phyloP scores from a whole-genome alignment of 2,797 vertebrate species.

The Sebastes goodei region DNA sequence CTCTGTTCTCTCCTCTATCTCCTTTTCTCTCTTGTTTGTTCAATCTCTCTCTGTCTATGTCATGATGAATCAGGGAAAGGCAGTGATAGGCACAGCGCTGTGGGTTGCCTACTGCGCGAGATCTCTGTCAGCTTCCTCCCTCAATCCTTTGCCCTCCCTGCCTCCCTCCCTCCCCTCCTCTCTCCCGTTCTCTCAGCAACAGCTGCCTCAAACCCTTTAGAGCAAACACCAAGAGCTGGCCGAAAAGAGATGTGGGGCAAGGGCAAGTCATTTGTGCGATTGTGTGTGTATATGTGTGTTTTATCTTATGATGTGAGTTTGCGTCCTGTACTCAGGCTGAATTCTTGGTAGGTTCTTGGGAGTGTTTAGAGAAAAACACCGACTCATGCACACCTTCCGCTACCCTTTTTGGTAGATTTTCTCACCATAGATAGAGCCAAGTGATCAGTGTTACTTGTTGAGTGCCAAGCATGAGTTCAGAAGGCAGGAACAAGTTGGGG shows the following conservation, averaged over 20 bases:
- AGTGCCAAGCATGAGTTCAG: background rate
- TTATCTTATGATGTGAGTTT: background rate
- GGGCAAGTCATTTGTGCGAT: slow-evolving; percentile 4
- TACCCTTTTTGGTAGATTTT: background rate
- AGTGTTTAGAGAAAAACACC: background rate
- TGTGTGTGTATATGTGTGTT: slow-evolving; percentile 16
- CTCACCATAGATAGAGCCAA: background rate
- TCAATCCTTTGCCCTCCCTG: slow-evolving; percentile 33
- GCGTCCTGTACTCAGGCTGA: background rate
- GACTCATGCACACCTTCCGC: background rate
- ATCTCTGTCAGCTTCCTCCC: slow-evolving; percentile 66
- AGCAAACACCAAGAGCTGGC: slow-evolving; percentile 37
- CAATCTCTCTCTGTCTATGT: slow-evolving; percentile 66
- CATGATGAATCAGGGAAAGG: slow-evolving; percentile 78
- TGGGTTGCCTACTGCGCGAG: slow-evolving; percentile 65
- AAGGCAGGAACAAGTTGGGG: background rate
- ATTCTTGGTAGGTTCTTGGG: background rate
- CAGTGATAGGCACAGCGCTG: slow-evolving; percentile 80
- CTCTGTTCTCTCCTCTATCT: slow-evolving; percentile 31
- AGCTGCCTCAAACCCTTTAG: slow-evolving; percentile 60
- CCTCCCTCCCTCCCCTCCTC: background rate
- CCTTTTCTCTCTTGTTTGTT: slow-evolving; percentile 35
- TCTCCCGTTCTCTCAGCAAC: slow-evolving; percentile 38
- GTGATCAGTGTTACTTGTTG: background rate
- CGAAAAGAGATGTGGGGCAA: slow-evolving; percentile 49